Evolutionary conservation across 2,888 invertebrate species (phyloP), one percentile per base, ranked within the genome.

Genomic region (Mantis religiosa): DNA sequence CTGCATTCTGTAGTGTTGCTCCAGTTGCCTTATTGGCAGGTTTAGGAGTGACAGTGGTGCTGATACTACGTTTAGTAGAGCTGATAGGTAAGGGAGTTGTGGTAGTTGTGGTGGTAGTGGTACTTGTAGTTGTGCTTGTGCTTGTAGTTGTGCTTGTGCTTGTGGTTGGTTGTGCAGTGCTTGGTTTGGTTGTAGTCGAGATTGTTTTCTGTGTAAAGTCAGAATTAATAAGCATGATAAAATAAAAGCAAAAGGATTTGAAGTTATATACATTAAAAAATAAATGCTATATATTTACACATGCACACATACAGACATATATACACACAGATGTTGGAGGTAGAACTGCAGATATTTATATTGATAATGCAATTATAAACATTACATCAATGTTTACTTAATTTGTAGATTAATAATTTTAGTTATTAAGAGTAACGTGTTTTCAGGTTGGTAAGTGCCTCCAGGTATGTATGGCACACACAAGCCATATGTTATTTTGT

Each of bases 1-100:
- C 34, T 15, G 83, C 14, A 30, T 88, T 88, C 85, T 87, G 82
- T 54, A 71, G 25, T 20, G 92, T 92, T n/a, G 91, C 93, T 90
- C 94, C 92, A 1, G 54, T 71, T 71, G 54, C 15, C 54, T 71
- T 71, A 25, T 71, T 85, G 14, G 41, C 54, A 27, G 85, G n/a
- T 28, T 86, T 28, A 20, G 86, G 81, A 15, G 81, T 30, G 28
- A 25, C 20, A 28, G 85, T 14, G 14, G 81, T 28, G 28, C 71
- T 34, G 47, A 87, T 41, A 6, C 90, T 89, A 8, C 89, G 89
- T 20, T 90, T 82, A 89, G 89, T 82, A 90, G 91, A 34, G 90
- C 91, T 90, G 91, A 91, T 86, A 30, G 81, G 28, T 90, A 92
- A 91, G 88, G 91, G 71, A n/a, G 87, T 27, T 34, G 82, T 83